Percentiles rank a stretch among this genome's conserved stretches.
phyloP scores from a whole-genome alignment of 1,140 invertebrate species.

The Episyrphus balteatus region DNA sequence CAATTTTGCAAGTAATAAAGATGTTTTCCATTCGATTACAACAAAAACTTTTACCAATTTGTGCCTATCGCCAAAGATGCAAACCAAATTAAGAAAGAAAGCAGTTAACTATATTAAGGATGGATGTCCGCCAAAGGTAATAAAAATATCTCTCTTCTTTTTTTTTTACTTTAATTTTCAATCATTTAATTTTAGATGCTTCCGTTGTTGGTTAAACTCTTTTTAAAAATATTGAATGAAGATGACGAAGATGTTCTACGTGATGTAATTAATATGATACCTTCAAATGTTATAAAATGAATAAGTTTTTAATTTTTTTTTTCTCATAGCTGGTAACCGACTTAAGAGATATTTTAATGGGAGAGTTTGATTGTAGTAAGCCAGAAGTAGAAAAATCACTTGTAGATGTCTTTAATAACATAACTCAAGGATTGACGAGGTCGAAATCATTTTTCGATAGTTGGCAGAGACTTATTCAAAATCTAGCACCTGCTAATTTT shows the following conservation, averaged over 20 bases:
- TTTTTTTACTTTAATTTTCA: no score
- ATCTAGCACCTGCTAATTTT: neutral
- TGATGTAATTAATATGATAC: slow-evolving; percentile 11
- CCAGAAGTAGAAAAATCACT: slow-evolving; percentile 14
- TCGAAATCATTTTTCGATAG: slow-evolving; percentile 27
- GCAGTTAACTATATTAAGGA: slow-evolving; percentile 25
- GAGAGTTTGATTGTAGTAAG: no score
- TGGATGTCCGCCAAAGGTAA: slow-evolving; percentile 15
- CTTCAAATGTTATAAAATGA: neutral
- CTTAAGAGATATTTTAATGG: slow-evolving; percentile 22
- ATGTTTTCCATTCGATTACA: slow-evolving; percentile 20
- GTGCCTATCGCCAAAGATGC: slow-evolving; percentile 15
- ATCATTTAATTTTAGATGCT: slow-evolving; percentile 10
- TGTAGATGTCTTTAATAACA: slow-evolving; percentile 21
- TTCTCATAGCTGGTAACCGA: slow-evolving; percentile 22
- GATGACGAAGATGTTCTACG: slow-evolving; percentile 22
- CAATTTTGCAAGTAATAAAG: slow-evolving; percentile 20
- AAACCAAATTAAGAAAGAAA: slow-evolving; percentile 16
- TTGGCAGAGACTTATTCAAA: slow-evolving; percentile 21
- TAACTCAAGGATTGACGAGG: slow-evolving; percentile 21
- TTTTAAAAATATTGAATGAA: slow-evolving; percentile 23
- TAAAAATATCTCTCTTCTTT: no score
- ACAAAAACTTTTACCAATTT: slow-evolving; percentile 26
- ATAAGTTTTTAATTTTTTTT: neutral
- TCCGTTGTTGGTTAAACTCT: slow-evolving; percentile 21